phyloP scores from a whole-genome alignment of 2,113 vertebrate genomes.

The Forbesichthys agassizii region DNA sequence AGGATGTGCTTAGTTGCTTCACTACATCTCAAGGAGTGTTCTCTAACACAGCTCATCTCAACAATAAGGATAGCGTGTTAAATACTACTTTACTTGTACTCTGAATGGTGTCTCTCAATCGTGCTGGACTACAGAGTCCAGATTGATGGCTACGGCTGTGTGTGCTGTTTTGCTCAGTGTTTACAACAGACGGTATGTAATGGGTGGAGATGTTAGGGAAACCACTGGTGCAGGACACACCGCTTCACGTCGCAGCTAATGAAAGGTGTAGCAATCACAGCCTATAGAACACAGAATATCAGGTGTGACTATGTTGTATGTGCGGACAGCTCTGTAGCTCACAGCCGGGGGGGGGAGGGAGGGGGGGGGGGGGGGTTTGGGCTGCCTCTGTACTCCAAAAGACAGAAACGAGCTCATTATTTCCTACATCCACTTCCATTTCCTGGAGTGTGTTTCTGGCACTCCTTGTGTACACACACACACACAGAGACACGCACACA shows the following conservation, averaged over 20 bases:
- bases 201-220: neutral
- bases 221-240: neutral
- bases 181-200: neutral
- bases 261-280: no score
- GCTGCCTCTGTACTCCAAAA: conserved; percentile 32
- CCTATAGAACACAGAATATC: neutral
- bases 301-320: conserved; percentile 12
- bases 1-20: conserved; percentile 41
- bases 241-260: no score
- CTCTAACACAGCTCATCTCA: conserved; percentile 6
- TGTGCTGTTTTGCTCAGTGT: neutral
- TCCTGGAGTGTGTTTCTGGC: conserved; percentile 38
- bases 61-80: conserved; percentile 28
- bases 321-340: conserved; percentile 14
- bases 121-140: neutral
- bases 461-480: conserved; percentile 22
- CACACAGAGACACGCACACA: conserved; percentile 3
- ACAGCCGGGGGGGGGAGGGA: conserved; percentile 28
- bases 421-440: conserved; percentile 42
- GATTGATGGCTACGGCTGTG: no score
- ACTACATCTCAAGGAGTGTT: conserved; percentile 34
- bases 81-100: neutral
- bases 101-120: neutral
- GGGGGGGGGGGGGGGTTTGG: conserved; percentile 29
- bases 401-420: conserved; percentile 67